These are phyloP conservation scores for Patella caerulea DNA, from an alignment of 2,888 invertebrate species.

Conservation along the genomic window DNA sequence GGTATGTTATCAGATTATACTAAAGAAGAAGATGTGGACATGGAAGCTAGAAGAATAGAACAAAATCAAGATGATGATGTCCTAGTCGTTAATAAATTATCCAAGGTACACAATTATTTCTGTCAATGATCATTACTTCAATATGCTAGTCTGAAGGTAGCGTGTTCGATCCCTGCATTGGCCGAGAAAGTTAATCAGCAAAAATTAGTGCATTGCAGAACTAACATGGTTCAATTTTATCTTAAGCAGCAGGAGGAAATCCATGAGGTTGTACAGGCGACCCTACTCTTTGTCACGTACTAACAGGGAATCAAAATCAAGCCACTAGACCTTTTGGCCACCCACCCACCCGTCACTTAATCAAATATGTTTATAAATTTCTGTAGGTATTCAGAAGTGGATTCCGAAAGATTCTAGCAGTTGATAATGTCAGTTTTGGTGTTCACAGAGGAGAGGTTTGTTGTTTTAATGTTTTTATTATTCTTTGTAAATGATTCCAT, in stretches of 20 bases:
- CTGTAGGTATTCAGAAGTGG: conserved; percentile 54
- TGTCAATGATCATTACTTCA: neutral
- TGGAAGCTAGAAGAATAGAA: conserved; percentile 56
- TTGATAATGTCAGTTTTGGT: conserved; percentile 70
- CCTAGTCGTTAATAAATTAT: conserved; percentile 55
- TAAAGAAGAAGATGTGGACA: conserved; percentile 61
- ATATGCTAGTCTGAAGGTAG: no score
- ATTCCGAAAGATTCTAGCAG: conserved; percentile 62
- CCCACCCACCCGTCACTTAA: no score
- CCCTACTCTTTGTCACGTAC: no score
- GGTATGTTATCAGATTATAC: conserved; percentile 24
- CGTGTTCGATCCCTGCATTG: no score
- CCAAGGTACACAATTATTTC: conserved; percentile 53
- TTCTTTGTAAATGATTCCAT: no score
- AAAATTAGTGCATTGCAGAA: no score
- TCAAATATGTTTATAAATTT: neutral
- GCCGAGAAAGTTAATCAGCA: no score
- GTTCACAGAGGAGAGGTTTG: conserved; percentile 70
- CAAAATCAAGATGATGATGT: conserved; percentile 49
- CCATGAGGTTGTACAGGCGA: no score
- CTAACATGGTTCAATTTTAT: no score
- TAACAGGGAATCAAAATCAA: no score
- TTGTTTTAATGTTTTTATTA: neutral
- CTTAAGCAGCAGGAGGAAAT: no score
- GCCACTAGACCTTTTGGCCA: no score